These are phyloP conservation scores for Corythornis madagascariensis DNA, from an alignment of 2,113 vertebrate genomes.

Conservation along the genomic window DNA sequence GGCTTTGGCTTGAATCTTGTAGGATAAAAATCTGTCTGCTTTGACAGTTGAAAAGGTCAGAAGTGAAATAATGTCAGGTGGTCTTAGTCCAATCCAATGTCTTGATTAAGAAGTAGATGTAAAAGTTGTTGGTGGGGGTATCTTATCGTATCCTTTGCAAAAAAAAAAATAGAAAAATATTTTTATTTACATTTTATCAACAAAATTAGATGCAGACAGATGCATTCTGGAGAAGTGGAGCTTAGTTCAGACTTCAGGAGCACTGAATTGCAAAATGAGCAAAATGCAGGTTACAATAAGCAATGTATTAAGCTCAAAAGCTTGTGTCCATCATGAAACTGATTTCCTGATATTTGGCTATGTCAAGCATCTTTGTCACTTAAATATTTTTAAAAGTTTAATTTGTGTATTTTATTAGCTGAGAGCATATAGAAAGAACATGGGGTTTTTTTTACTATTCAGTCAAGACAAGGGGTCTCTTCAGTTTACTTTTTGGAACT, in stretches of 20 bases:
- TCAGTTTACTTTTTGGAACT: constrained; percentile 9
- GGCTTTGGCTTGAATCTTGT: constrained; percentile 69
- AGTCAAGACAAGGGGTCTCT: background rate
- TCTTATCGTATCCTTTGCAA: background rate
- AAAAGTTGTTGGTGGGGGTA: constrained; percentile 39
- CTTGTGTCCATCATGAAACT: background rate
- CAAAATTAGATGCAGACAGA: background rate
- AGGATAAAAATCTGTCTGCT: constrained; percentile 78
- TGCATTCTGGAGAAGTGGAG: background rate
- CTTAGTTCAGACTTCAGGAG: background rate
- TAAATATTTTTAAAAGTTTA: constrained; percentile 14
- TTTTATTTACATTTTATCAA: constrained; percentile 33
- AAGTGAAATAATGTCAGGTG: constrained; percentile 71
- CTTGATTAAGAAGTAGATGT: constrained; percentile 69
- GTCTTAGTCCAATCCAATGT: constrained; percentile 58
- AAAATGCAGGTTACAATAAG: background rate
- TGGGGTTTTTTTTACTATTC: background rate
- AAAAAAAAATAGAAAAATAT: background rate
- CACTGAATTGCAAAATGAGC: background rate
- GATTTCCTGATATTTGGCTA: constrained; percentile 3
- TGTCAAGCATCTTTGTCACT: background rate
- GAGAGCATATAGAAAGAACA: background rate
- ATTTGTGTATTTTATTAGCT: constrained; percentile 1
- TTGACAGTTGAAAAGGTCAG: constrained; percentile 81
- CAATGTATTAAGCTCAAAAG: background rate